Evolutionary conservation across 2,113 vertebrate species (phyloP), one percentile per base, ranked within the genome.

Genomic region (Cyanoderma ruficeps): DNA sequence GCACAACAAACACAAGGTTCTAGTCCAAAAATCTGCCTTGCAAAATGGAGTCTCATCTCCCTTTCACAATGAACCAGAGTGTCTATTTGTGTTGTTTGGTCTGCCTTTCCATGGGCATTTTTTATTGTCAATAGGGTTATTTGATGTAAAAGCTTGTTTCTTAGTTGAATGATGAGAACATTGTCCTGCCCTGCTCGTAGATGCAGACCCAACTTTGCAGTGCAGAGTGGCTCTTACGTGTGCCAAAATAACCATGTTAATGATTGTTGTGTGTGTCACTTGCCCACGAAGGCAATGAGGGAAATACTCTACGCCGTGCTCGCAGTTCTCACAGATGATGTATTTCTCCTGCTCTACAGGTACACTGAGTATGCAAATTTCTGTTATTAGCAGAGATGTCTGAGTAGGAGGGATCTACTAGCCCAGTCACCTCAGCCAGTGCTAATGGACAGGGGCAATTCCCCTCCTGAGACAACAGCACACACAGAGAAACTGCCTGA

Each of bases 201-300:
- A 67, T 37, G 20, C 3, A 35, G 33, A 23, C 28, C n/a, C 39
- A 56, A 2, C n/a, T 60, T 55, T 52, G 28, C 30, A 67, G 14
- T 2, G 15, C 42, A 23, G 4, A 44, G 15, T 6, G 24, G 59
- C 74, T 64, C 13, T 16, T 15, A 12, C 2, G 6, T 44, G 49
- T 77, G 59, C 59, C 53, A 71, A 16, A 46, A 31, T 7, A 87
- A 24, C 37, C 52, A 61, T 2, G 6, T 10, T 18, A 65, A 28
- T 5, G 22, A 19, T 37, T 65, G 67, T 2, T 59, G 3, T 3
- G 11, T 1, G 0, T 28, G 44, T 14, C 17, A 20, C 27, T 37
- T 60, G 24, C 18, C 27, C 68, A 52, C 20, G 14, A 50, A 35
- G 19, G 28, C 44, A 61, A 63, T 24, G 52, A 67, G 53, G 21